A percentile compares a stretch with the other conserved stretches of the same genome.
phyloP scores from a whole-genome alignment of 2,113 vertebrate genomes.

The Cynocephalus volans region DNA sequence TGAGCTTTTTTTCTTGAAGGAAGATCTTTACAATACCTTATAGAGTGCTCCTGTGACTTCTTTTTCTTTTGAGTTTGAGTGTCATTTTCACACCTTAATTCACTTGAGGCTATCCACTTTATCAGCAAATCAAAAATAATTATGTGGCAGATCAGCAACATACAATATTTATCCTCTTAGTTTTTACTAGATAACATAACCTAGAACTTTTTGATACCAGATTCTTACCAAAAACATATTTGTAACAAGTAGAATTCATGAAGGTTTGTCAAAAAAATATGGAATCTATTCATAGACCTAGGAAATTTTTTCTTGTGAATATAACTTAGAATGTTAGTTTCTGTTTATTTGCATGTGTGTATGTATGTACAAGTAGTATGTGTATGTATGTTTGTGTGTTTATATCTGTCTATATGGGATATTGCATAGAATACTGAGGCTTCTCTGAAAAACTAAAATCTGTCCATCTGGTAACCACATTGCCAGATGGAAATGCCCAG shows the following conservation, averaged over 20 bases:
- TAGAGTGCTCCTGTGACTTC: background rate
- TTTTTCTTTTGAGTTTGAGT: background rate
- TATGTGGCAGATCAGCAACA: background rate
- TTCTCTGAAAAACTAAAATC: constrained; percentile 15
- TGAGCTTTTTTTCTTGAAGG: background rate
- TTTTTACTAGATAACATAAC: background rate
- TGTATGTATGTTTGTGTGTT: background rate
- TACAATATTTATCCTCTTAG: background rate
- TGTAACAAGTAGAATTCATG: background rate
- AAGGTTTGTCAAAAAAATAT: background rate
- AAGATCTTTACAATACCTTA: background rate
- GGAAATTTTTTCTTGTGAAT: background rate
- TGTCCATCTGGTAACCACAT: background rate
- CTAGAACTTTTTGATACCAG: background rate
- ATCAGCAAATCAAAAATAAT: background rate
- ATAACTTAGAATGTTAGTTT: background rate
- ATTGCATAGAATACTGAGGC: background rate
- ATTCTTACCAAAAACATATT: background rate
- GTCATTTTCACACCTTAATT: background rate
- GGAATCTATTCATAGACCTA: background rate
- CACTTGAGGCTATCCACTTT: background rate
- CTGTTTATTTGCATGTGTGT: background rate
- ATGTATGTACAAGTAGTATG: background rate
- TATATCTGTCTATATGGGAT: too few species aligned
- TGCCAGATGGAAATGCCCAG: accelerated